Evolutionary conservation across 2,888 invertebrate genomes (phyloP).

Genomic region (Sarcophaga variegata): DNA sequence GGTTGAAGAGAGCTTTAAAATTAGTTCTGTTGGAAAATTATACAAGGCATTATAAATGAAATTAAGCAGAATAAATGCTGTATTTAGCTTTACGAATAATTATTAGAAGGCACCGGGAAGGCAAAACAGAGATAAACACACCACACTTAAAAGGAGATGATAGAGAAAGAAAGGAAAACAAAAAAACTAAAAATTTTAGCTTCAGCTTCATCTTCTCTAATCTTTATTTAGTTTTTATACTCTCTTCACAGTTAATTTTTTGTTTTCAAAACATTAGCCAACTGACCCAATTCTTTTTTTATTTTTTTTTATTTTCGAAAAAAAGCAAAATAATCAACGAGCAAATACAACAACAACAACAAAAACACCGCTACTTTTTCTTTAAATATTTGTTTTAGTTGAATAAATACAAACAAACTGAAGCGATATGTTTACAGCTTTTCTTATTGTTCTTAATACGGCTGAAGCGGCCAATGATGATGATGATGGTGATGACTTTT

Average conservation of each 20-base stretch:
- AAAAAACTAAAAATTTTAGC: background rate
- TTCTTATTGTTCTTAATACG: constrained; percentile 39
- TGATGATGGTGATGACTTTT: constrained; percentile 24
- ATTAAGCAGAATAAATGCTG: constrained; percentile 22
- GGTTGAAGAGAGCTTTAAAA: too few species aligned
- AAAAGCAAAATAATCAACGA: background rate
- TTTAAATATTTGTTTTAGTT: constrained; percentile 64
- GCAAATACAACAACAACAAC: background rate
- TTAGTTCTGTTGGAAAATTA: constrained; percentile 19
- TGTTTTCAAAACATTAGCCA: constrained; percentile 64
- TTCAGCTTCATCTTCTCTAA: constrained; percentile 33
- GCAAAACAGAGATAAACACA: too few species aligned
- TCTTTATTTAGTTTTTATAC: background rate
- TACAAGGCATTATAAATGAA: constrained; percentile 28
- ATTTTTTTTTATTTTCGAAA: constrained; percentile 10
- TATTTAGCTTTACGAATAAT: constrained; percentile 28
- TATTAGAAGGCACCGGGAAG: background rate
- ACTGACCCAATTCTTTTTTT: constrained; percentile 65
- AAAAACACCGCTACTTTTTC: constrained; percentile 55
- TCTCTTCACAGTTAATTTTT: constrained; percentile 6
- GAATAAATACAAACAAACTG: background rate
- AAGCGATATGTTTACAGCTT: constrained; percentile 31
- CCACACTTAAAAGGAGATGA: background rate
- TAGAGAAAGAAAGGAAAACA: too few species aligned
- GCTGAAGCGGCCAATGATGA: constrained; percentile 5